Evolutionary conservation across 2,113 vertebrate genomes (phyloP).

Genomic region (Pipra filicauda): DNA sequence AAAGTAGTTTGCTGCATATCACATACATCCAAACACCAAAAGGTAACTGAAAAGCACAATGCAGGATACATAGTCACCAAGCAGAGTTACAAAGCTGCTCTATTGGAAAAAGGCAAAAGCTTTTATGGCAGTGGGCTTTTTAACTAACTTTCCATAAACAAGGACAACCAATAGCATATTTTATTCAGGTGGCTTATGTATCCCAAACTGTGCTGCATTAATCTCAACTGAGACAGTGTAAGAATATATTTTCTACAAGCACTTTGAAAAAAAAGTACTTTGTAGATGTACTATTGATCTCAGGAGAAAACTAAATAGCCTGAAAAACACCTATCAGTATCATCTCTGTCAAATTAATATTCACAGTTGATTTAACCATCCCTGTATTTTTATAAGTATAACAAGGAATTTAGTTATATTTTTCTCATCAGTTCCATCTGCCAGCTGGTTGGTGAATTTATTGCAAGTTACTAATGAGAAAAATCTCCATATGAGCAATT

Average conservation of each 20-base stretch:
- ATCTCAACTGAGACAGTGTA: not conserved
- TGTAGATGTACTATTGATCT: not conserved
- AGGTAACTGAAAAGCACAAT: slow-evolving; percentile 13
- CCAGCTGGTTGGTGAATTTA: not conserved
- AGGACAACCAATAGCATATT: not conserved
- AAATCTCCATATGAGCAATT: not conserved
- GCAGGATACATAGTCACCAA: not conserved
- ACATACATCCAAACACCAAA: not conserved
- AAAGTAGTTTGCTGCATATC: slow-evolving; percentile 3
- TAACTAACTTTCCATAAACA: not conserved
- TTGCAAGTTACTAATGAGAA: not conserved
- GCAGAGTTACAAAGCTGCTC: not conserved
- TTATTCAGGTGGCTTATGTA: not conserved
- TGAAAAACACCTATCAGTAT: not conserved
- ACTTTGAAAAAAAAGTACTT: not conserved
- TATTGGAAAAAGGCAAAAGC: not conserved
- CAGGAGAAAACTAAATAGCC: not conserved
- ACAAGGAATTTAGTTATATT: not conserved
- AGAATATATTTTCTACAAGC: not conserved
- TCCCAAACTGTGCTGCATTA: not conserved
- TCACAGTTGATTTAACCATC: not conserved
- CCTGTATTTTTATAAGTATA: not conserved
- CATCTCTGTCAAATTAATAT: not conserved
- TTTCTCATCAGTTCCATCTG: not conserved
- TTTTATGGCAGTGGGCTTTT: not conserved